A percentile compares a stretch with the other conserved stretches of the same genome.
phyloP scores from a whole-genome alignment of 2,113 vertebrate genomes.

The Syrrhaptes paradoxus region DNA sequence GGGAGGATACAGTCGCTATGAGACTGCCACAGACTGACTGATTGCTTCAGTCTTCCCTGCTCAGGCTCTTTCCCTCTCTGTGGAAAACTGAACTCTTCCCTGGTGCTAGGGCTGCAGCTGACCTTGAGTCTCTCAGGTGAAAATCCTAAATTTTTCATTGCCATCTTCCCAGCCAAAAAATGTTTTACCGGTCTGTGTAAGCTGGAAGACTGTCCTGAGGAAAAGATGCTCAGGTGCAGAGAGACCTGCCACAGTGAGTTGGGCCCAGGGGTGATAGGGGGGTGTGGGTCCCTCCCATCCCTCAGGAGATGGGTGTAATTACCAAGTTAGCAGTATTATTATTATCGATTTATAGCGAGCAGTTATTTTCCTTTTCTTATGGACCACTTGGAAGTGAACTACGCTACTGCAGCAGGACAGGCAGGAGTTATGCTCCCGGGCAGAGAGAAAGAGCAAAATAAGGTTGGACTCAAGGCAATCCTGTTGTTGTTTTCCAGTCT shows the following conservation, averaged over 20 bases:
- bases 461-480: not conserved
- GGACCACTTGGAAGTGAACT: not conserved
- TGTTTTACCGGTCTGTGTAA: not conserved
- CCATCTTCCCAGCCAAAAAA: not conserved
- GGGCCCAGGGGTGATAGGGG: not conserved
- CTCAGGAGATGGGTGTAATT: not conserved
- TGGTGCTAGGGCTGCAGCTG: not conserved
- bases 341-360: not conserved
- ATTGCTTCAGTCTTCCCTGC: not conserved
- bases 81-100: not conserved
- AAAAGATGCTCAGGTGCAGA: not conserved
- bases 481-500: not conserved
- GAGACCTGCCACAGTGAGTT: rapidly evolving
- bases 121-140: not conserved
- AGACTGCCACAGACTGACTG: not conserved
- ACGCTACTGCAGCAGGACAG: not conserved
- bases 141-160: not conserved
- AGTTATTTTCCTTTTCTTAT: not conserved
- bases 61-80: not conserved
- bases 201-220: not conserved
- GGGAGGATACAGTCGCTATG: not conserved
- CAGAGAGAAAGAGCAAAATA: not conserved
- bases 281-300: not conserved
- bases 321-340: not conserved
- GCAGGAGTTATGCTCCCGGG: not conserved